Conservation (phyloP, 2,113 vertebrate species). For the Chionomys nivalis region DNA sequence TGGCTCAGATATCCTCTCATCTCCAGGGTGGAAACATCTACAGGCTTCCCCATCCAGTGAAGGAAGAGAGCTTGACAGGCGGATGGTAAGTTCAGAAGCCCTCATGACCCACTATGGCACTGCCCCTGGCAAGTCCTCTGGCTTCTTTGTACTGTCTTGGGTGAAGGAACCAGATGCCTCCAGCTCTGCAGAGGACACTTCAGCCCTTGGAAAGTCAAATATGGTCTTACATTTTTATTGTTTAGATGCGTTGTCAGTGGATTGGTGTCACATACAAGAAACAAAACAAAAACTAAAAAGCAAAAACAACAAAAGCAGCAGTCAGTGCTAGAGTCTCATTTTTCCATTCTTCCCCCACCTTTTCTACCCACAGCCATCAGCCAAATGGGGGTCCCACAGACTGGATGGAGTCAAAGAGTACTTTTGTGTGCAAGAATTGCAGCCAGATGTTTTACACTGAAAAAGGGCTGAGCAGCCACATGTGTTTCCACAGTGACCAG, state of each 20-base stretch:
- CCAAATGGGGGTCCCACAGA: conserved; percentile 37
- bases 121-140: background rate
- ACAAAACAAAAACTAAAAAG: background rate
- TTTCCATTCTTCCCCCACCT: background rate
- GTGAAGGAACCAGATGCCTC: background rate
- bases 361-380: conserved; percentile 46
- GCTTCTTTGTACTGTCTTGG: background rate
- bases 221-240: background rate
- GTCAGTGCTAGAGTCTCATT: accelerated
- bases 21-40: conserved; percentile 83
- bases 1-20: conserved; percentile 22
- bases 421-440: conserved; percentile 66
- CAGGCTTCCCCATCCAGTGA: conserved; percentile 63
- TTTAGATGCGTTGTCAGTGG: background rate
- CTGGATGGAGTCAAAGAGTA: conserved; percentile 35
- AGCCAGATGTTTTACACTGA: conserved; percentile 76
- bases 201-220: background rate
- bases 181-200: background rate
- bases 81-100: conserved; percentile 70
- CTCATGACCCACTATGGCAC: accelerated
- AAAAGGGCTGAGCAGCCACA: conserved; percentile 75
- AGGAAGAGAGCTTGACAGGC: conserved; percentile 58
- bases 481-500: conserved; percentile 77
- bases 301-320: background rate
- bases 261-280: background rate